These are phyloP conservation scores for Sebastes minor DNA, from an alignment of 2,797 vertebrate genomes.

Conservation along the genomic window DNA sequence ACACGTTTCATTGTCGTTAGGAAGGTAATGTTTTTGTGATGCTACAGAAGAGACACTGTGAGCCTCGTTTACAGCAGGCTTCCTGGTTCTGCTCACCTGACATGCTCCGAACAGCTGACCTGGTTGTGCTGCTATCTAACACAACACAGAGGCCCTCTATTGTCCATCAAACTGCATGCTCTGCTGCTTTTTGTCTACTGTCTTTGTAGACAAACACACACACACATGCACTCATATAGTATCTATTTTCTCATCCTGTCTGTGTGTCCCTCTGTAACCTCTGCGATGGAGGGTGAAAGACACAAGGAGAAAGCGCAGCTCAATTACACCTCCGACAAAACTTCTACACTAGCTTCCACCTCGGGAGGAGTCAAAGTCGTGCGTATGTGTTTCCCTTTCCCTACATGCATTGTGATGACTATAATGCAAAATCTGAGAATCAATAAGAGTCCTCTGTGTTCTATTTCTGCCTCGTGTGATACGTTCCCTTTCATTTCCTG, in stretches of 20 bases:
- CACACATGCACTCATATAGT: background rate
- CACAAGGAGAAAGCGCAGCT: slow-evolving; percentile 25
- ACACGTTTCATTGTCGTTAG: background rate
- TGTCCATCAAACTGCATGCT: slow-evolving; percentile 41
- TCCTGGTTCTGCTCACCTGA: slow-evolving; percentile 43
- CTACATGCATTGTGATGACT: slow-evolving; percentile 7
- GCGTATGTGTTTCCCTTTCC: background rate
- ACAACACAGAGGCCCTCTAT: slow-evolving; percentile 35
- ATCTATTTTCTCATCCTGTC: background rate
- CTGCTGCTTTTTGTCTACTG: slow-evolving; percentile 41
- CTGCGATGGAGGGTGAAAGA: slow-evolving; percentile 10
- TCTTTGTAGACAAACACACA: background rate
- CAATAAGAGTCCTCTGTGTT: slow-evolving; percentile 26
- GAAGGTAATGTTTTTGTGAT: background rate
- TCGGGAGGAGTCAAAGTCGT: slow-evolving; percentile 4
- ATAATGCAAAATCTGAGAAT: slow-evolving; percentile 17
- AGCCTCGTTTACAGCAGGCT: background rate
- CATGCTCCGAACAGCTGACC: slow-evolving; percentile 41
- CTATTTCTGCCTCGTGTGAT: slow-evolving; percentile 45
- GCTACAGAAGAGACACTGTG: background rate
- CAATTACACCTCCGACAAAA: slow-evolving; percentile 14
- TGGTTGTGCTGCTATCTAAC: slow-evolving; percentile 16
- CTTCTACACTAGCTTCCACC: background rate
- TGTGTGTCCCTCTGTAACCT: background rate
- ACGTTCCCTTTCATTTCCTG: slow-evolving; percentile 41